Evolutionary conservation across 2,113 vertebrate genomes (phyloP).

Genomic region (Petroica traversi): DNA sequence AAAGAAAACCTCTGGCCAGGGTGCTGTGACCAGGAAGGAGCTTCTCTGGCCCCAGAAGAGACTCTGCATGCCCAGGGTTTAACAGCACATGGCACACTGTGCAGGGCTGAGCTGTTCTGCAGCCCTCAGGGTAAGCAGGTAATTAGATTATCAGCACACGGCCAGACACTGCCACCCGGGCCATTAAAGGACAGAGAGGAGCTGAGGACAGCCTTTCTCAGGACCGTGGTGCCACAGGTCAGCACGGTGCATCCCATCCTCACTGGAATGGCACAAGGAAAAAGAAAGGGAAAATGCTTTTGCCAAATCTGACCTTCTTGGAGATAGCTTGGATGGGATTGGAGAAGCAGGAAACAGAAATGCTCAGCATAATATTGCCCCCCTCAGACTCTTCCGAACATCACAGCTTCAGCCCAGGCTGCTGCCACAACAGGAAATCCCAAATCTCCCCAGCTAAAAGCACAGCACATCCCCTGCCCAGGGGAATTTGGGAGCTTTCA

Average conservation of each 20-base stretch:
- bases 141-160: neutral
- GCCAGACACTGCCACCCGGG: neutral
- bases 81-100: neutral
- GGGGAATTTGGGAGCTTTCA: neutral
- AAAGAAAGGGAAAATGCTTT: neutral
- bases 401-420: neutral
- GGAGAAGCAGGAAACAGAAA: neutral
- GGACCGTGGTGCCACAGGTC: neutral
- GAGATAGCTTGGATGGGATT: fast-evolving
- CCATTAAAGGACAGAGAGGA: neutral
- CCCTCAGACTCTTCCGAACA: neutral
- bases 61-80: neutral
- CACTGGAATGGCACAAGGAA: neutral
- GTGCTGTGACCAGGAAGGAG: neutral
- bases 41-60: neutral
- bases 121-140: conserved; percentile 2
- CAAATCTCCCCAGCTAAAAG: neutral
- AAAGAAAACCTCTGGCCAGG: neutral
- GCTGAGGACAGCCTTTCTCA: neutral
- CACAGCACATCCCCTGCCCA: neutral
- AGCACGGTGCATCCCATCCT: fast-evolving
- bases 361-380: neutral
- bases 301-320: neutral
- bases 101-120: neutral
- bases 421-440: neutral